Evolutionary conservation across 1,140 invertebrate genomes (phyloP), one percentile per base, ranked within the genome.

Genomic region (Phymastichus coffea): DNA sequence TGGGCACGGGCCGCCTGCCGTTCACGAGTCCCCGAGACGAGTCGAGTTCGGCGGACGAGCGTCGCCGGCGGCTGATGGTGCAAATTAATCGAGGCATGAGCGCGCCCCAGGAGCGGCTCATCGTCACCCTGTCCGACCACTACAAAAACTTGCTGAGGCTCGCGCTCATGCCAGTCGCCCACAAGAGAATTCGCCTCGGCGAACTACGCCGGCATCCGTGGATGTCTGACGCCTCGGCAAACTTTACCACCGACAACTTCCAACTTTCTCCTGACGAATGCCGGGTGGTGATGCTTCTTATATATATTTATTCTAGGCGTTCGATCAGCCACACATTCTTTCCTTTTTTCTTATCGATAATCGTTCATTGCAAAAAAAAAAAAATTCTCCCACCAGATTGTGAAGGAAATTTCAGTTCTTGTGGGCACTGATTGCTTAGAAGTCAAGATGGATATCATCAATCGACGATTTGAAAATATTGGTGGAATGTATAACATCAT

Each of bases 1-100:
- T 88, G 85, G 79, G 84, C 55, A 80, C 85, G 1, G 88, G 88
- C 30, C 82, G 83, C 54, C 73, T 89, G 61, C 88, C 87, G 17
- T 90, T 90, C 70, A 75, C 82, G 19, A 81, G 72, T 44, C 63
- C 71, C 1, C 69, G 73, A 55, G 71, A 72, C 63, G 71, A 74
- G 63, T 73, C 73, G 58, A 76, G 79, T 52, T 79, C 82, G 2
- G 77, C 80, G 37, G 84, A 84, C 57, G 77, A 83, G 62, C 75
- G 83, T 44, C 75, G 85, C n/a, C 80, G 83, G 57, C 81, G 80
- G 67, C 74, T 88, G 8, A 79, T 86, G 35, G 76, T 80, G 33
- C 83, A 86, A 73, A 88, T 88, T 63, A 81, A 86, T 61, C 80
- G 83, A 53, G 87, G 87, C 7, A 74, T 88, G 65, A 75, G 76